A percentile compares a stretch with the other conserved stretches of the same genome.
These are phyloP conservation scores for Mesaphorura yosii DNA, from an alignment of 1,140 invertebrate genomes.

Conservation along the genomic window DNA sequence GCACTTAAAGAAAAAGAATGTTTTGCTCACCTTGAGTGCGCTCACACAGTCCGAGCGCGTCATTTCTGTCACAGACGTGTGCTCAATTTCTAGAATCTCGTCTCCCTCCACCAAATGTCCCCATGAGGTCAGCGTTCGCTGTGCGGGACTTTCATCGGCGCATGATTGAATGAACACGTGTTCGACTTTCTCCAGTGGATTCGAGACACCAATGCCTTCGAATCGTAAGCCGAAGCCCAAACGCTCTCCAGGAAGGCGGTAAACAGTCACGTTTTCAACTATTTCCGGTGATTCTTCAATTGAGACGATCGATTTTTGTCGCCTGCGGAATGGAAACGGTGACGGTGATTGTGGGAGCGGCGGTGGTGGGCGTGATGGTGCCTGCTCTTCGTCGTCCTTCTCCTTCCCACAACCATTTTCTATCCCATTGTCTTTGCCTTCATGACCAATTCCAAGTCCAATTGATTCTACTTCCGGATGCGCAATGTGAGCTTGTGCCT, in stretches of 20 bases:
- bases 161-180: constrained; percentile 78
- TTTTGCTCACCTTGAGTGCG: constrained; percentile 62
- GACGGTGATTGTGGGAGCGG: too few species aligned
- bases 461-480: constrained; percentile 5
- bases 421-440: not conserved
- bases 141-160: constrained; percentile 73
- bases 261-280: constrained; percentile 55
- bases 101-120: constrained; percentile 67
- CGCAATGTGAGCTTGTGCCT: constrained; percentile 10
- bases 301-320: constrained; percentile 8
- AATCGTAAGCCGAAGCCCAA: constrained; percentile 84
- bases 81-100: constrained; percentile 76
- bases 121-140: constrained; percentile 63
- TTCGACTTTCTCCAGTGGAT: constrained; percentile 49
- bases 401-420: not conserved
- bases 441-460: constrained; percentile 10
- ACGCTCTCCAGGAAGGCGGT: constrained; percentile 71
- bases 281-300: not conserved
- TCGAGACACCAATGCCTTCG: constrained; percentile 57
- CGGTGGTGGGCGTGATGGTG: not conserved
- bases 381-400: not conserved
- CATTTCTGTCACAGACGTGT: constrained; percentile 56
- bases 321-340: not conserved
- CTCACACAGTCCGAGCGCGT: constrained; percentile 77
- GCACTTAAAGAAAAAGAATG: too few species aligned